Percentiles rank a stretch among this genome's conserved stretches.
These are phyloP conservation scores for Pristionchus fissidentatus DNA, from an alignment of 2,888 invertebrate genomes.

Conservation along the genomic window DNA sequence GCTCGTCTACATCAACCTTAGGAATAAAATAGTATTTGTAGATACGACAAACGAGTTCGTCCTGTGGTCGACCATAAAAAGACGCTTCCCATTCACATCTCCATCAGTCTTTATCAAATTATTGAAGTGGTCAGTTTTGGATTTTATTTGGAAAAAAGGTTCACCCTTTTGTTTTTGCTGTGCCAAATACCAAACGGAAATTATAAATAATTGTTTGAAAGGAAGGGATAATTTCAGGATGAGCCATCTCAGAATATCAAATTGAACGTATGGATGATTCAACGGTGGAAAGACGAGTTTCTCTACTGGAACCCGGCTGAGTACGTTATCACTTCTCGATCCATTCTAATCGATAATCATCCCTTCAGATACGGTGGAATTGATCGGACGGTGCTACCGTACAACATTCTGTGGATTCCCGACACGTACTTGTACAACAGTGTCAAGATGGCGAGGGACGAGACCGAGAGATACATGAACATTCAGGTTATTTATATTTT, in stretches of 20 bases:
- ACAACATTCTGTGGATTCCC: constrained; percentile 70
- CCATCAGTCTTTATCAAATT: constrained; percentile 71
- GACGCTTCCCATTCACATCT: constrained; percentile 69
- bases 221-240: constrained; percentile 73
- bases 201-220: neutral
- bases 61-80: constrained; percentile 69
- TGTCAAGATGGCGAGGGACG: constrained; percentile 73
- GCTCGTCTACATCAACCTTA: neutral
- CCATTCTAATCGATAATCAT: neutral
- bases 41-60: constrained; percentile 72
- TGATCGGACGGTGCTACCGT: constrained; percentile 72
- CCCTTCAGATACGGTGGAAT: constrained; percentile 61
- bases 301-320: constrained; percentile 68
- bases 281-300: constrained; percentile 75
- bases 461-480: constrained; percentile 75
- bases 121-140: constrained; percentile 60
- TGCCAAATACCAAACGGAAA: no score
- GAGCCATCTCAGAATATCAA: constrained; percentile 78
- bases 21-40: constrained; percentile 44
- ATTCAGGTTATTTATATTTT: no score
- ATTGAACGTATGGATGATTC: constrained; percentile 78
- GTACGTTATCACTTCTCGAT: constrained; percentile 45
- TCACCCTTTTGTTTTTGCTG: no score
- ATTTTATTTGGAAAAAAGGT: neutral
- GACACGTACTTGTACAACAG: constrained; percentile 74